These are phyloP conservation scores for Vipera ursinii DNA, from an alignment of 2,797 vertebrate genomes.

Conservation along the genomic window DNA sequence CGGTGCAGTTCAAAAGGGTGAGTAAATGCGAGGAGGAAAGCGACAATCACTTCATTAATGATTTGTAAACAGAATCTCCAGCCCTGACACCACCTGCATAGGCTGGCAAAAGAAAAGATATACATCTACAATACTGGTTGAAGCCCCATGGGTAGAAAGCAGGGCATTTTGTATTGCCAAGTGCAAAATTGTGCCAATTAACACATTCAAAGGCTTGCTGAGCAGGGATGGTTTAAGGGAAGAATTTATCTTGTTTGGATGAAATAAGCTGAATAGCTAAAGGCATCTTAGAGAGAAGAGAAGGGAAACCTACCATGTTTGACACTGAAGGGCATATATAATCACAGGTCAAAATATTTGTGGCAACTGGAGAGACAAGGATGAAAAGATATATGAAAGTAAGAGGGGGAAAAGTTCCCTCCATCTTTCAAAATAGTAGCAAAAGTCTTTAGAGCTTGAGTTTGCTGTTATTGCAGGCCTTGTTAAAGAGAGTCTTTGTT, in stretches of 20 bases:
- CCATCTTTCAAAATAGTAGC: constrained; percentile 58
- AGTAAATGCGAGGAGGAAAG: constrained; percentile 61
- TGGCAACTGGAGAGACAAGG: constrained; percentile 38
- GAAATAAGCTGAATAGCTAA: constrained; percentile 46
- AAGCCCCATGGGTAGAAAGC: constrained; percentile 48
- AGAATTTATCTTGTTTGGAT: constrained; percentile 53
- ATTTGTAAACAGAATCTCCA: constrained; percentile 72
- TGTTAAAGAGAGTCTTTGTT: constrained; percentile 66
- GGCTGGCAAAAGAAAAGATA: constrained; percentile 50
- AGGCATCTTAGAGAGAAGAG: constrained; percentile 43
- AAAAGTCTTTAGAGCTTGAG: constrained; percentile 63
- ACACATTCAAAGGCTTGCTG: constrained; percentile 46
- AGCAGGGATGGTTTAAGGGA: constrained; percentile 51
- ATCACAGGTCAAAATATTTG: constrained; percentile 32
- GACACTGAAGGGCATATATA: constrained; percentile 24
- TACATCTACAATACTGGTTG: constrained; percentile 55
- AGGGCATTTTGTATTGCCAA: constrained; percentile 50
- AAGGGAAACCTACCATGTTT: constrained; percentile 26
- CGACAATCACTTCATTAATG: constrained; percentile 74
- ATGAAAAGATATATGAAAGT: constrained; percentile 42
- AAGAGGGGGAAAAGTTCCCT: constrained; percentile 48
- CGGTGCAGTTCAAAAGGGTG: constrained; percentile 70
- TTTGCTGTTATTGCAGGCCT: constrained; percentile 59
- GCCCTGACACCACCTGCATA: constrained; percentile 63
- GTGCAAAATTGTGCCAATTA: constrained; percentile 57